A percentile compares a stretch with the other conserved stretches of the same genome.
phyloP scores from a whole-genome alignment of 2,113 vertebrate genomes.

The Prolemur simus region DNA sequence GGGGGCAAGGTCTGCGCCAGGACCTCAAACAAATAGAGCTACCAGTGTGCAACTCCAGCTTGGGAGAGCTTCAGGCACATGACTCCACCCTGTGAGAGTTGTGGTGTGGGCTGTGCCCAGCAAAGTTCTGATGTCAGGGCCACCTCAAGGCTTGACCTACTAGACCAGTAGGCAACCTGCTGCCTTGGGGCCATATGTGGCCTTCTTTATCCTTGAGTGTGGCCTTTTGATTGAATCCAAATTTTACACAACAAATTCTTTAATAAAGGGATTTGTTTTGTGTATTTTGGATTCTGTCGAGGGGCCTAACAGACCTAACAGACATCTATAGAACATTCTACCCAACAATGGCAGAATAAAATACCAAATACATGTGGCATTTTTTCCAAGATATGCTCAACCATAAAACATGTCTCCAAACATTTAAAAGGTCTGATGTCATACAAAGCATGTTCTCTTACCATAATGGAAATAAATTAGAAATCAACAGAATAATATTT shows the following conservation, averaged over 20 bases:
- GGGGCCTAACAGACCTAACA: too few species aligned
- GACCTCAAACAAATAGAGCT: not conserved
- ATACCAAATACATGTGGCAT: not conserved
- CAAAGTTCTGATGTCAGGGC: not conserved
- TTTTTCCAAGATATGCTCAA: not conserved
- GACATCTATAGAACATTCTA: too few species aligned
- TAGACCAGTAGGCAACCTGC: not conserved
- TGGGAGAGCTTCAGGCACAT: not conserved
- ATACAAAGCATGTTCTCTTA: not conserved
- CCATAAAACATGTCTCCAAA: not conserved
- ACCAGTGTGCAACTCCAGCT: not conserved
- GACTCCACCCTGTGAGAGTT: not conserved
- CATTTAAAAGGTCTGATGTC: not conserved
- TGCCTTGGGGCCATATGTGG: too few species aligned
- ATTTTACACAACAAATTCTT: too few species aligned
- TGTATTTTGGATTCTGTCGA: too few species aligned
- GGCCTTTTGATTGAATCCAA: too few species aligned
- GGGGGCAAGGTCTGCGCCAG: too few species aligned
- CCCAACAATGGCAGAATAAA: not conserved
- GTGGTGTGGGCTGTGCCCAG: not conserved
- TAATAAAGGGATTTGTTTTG: too few species aligned
- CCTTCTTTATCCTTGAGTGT: too few species aligned
- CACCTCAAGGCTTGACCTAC: not conserved
- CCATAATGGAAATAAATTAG: not conserved
- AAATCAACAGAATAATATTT: not conserved